Conservation (phyloP, 2,113 vertebrate species). For the Ornithorhynchus anatinus region DNA sequence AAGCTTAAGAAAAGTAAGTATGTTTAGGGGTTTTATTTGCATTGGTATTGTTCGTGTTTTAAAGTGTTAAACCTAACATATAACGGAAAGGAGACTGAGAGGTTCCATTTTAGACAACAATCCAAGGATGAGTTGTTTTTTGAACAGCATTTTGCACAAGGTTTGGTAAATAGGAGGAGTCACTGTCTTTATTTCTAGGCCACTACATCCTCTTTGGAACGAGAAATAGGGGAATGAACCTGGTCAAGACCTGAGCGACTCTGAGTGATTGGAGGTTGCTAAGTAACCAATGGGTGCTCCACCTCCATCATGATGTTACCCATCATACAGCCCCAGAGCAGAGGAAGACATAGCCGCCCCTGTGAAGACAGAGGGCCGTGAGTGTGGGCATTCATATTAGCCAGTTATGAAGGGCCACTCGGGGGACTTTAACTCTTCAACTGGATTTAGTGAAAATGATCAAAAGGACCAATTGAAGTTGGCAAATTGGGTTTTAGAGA, state of each 20-base stretch:
- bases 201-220: too few species aligned
- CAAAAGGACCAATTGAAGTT: conserved; percentile 38
- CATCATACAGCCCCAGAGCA: conserved; percentile 28
- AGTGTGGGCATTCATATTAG: conserved; percentile 34
- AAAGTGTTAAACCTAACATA: too few species aligned
- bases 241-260: not conserved
- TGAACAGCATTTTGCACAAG: too few species aligned
- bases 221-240: not conserved
- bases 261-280: not conserved
- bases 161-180: too few species aligned
- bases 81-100: too few species aligned
- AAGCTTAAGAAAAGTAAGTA: too few species aligned
- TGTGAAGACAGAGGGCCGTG: conserved; percentile 8
- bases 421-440: conserved; percentile 60
- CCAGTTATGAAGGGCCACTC: conserved; percentile 58
- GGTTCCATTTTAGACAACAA: too few species aligned
- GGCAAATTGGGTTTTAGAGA: conserved; percentile 38
- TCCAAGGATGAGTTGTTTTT: too few species aligned
- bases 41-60: too few species aligned
- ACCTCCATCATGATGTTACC: not conserved
- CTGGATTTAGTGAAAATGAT: conserved; percentile 49
- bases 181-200: too few species aligned
- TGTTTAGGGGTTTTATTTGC: too few species aligned
- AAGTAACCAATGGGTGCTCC: conserved; percentile 17
- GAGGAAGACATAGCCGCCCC: conserved; percentile 41